A percentile compares a stretch with the other conserved stretches of the same genome.
These are phyloP conservation scores for Erebia ligea DNA, from an alignment of 2,888 invertebrate genomes.

Conservation along the genomic window DNA sequence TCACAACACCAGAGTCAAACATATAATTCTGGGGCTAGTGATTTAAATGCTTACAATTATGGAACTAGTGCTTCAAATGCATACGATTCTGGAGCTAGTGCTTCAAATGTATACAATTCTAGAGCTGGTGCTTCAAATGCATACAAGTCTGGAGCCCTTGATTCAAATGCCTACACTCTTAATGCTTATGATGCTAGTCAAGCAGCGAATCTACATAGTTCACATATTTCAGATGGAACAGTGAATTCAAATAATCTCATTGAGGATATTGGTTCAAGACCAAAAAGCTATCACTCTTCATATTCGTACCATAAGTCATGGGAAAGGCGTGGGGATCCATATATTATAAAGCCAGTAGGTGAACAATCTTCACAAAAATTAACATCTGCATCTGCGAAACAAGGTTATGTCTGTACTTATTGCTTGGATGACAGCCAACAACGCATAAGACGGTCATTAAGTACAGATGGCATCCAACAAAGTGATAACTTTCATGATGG, in stretches of 20 bases:
- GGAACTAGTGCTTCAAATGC: constrained; percentile 36
- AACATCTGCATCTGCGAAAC: constrained; percentile 51
- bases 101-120: constrained; percentile 22
- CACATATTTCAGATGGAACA: constrained; percentile 42
- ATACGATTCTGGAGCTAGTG: constrained; percentile 28
- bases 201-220: constrained; percentile 29
- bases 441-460: constrained; percentile 63
- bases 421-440: constrained; percentile 63
- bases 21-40: constrained; percentile 36
- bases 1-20: constrained; percentile 47
- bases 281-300: constrained; percentile 76
- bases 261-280: constrained; percentile 54
- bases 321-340: constrained; percentile 79
- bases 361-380: constrained; percentile 56
- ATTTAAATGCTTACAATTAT: constrained; percentile 38
- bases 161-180: constrained; percentile 46
- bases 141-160: constrained; percentile 25
- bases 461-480: constrained; percentile 42
- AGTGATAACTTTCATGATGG: constrained; percentile 39
- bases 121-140: constrained; percentile 41
- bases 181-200: constrained; percentile 44
- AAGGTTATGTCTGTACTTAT: constrained; percentile 44
- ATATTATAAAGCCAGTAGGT: constrained; percentile 67
- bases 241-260: constrained; percentile 46
- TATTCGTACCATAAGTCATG: constrained; percentile 80